Base-by-base conservation (phyloP, 2,113 vertebrate genomes). In the Cardinalis cardinalis region DNA sequence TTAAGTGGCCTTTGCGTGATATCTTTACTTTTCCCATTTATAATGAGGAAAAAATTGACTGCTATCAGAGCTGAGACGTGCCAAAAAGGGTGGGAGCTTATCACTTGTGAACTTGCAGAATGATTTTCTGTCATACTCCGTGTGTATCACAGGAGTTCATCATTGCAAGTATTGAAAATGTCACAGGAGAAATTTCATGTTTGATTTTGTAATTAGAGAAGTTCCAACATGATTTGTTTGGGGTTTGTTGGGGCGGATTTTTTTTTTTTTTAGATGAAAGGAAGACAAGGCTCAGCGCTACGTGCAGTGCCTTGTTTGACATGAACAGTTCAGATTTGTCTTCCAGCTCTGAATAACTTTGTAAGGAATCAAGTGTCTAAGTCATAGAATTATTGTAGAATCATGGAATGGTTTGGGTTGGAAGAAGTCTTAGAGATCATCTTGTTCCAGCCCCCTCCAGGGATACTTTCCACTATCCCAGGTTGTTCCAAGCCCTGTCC, bases 1-100 rank as follows among this genome's bases (percentile, higher is more conserved):
- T 84, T 76, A 70, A 70, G 90, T 93, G 93, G 88, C 90, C 74
- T 95, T 92, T 90, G 71, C 58, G 2, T 44, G 86, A 25, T 87
- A 64, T 40, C 83, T 86, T 88, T 71, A 36, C 41, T 90, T 91
- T 92, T 40, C 34, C 65, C 66, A 55, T 84, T 76, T 95, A 76
- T 90, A 89, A 90, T 58, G 51, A 90, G 51, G 53, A 36, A 32
- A 53, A 91, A 91, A 74, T 59, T 84, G 87, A 70, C 59, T 79
- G 92, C 66, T 75, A 6, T 92, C 84, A 13, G 65, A 93, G 80
- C 74, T 56, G 13, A 43, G 60, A 69, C 25, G 40, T 92, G 92
- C 81, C 70, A 70, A 49, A 60, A 59, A 48, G 55, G 70, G 76
- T 48, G 51, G 86, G 85, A 84, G 84, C 87, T 87, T 56, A 56